Evolutionary conservation across 2,888 invertebrate species (phyloP), one percentile per base, ranked within the genome.

Genomic region (Drosophila ochracea): DNA sequence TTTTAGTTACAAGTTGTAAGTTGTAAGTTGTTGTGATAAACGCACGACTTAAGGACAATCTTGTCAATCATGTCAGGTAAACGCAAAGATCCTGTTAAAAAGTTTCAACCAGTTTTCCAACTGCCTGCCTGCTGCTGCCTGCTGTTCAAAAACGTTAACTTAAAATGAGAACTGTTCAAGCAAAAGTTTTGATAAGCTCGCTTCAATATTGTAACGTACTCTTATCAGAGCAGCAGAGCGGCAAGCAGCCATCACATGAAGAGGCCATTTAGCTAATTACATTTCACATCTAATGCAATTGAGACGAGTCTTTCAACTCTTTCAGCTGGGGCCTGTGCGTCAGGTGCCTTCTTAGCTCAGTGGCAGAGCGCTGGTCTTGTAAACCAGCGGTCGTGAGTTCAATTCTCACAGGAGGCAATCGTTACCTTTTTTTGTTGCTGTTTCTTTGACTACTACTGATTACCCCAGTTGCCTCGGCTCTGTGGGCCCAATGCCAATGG

Each of bases 241-340:
- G 47, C 43, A 5, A 11, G 43, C 13, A 13, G 43, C 0, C 35
- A 35, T 47, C 47, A 62, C 71, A 76, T 69, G 74, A 54, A 65
- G 73, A 68, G 61, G 78, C 73, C 80, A 86, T 85, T 85, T 80
- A 55, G 73, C 73, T 85, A 85, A 85, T 85, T 86, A 76, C 82
- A 85, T 82, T 83, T 73, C 54, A 53, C 69, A 69, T 80, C 69
- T 79, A 80, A 85, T 89, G 86, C 69, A 85, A 85, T 89, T 80
- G 77, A 13, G 28, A 52, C 60, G 58, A 58, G 58, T 63, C 68
- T 71, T 79, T 73, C 57, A 73, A 68, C 55, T 57, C 55, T 37
- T 52, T 30, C 4, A 41, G 4, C 41, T 50, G 16, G 28, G 41
- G 31, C 21, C 3, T 37, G 13, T 4, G 16, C 47, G 10, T 7